Base-by-base conservation (phyloP, 1,140 invertebrate species). In the Drosophila bocki region DNA sequence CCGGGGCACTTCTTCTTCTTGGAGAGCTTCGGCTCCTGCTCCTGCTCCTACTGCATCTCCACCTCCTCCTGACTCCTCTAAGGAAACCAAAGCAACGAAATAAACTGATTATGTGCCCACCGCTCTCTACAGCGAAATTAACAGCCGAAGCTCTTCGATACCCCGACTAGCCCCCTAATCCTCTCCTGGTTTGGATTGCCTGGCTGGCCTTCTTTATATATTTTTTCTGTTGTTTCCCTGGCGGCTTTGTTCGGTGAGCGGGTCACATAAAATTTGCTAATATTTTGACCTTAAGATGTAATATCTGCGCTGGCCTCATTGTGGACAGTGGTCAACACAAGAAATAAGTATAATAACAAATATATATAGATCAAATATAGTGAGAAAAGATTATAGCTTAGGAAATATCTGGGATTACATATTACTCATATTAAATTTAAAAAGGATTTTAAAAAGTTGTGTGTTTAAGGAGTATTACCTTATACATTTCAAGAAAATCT, bases 191-290 rank as follows among this genome's bases (percentile, higher is more conserved):
- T 48, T 44, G 37, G 33, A 56, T 58, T 54, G 53, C 12, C 64
- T 45, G 60, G 22, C 48, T 45, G 22, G 47, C 47, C 62, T 51
- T 58, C 48, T 45, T 51, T 71, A 17, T 50, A n/a, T 78, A 63
- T 70, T 59, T 71, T 60, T 57, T 41, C 47, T 48, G 51, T 45
- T 45, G 51, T 29, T 50, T 50, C 35, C 57, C 56, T 35, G 22
- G 26, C 37, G 54, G 35, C 72, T 50, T 35, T 15, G 51, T 37
- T 57, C 44, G 70, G 63, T 41, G 57, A 61, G 53, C 75, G 69
- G 84, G 84, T 90, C 84, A 88, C 69, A 69, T 75, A 60, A 90
- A 88, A 88, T 88, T 88, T 88, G 80, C 84, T 90, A 88, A 90
- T 88, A 84, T 81, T 88, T 90, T 90, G 84, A 88, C 84, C 84